Conservation (phyloP, 2,888 invertebrate species). For the Erpobdella octoculata region DNA sequence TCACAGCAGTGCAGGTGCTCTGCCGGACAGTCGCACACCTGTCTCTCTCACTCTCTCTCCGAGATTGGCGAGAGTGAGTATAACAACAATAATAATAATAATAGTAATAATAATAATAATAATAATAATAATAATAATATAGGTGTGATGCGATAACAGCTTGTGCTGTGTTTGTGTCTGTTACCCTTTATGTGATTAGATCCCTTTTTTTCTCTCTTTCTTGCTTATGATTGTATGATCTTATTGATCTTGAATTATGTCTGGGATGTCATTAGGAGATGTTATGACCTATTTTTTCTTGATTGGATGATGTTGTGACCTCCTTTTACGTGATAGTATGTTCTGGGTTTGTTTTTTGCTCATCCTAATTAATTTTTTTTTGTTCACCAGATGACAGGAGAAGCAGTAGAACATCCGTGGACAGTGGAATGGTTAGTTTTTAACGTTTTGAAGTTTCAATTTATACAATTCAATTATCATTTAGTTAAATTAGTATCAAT, state of each 20-base stretch:
- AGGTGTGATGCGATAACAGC: background rate
- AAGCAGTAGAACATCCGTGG: conserved; percentile 85
- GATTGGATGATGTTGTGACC: too few species aligned
- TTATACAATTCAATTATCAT: background rate
- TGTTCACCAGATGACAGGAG: conserved; percentile 59
- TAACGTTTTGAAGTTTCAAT: background rate
- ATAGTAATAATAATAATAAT: conserved; percentile 6
- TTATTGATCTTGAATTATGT: too few species aligned
- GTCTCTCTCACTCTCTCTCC: too few species aligned
- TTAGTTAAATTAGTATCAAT: background rate
- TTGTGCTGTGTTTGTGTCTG: too few species aligned
- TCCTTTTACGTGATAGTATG: too few species aligned
- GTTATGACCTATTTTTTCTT: too few species aligned
- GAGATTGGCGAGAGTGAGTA: too few species aligned
- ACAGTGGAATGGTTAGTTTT: conserved; percentile 70
- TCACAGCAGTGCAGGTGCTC: background rate
- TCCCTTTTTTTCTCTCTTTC: too few species aligned
- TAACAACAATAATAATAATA: background rate
- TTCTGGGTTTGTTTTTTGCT: too few species aligned
- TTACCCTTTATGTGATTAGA: too few species aligned
- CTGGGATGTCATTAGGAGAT: too few species aligned
- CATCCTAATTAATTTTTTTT: background rate
- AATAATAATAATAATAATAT: background rate
- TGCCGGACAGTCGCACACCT: background rate
- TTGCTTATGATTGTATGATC: too few species aligned